A percentile compares a stretch with the other conserved stretches of the same genome.
phyloP scores from a whole-genome alignment of 2,113 vertebrate genomes.

The Myotis lucifugus region DNA sequence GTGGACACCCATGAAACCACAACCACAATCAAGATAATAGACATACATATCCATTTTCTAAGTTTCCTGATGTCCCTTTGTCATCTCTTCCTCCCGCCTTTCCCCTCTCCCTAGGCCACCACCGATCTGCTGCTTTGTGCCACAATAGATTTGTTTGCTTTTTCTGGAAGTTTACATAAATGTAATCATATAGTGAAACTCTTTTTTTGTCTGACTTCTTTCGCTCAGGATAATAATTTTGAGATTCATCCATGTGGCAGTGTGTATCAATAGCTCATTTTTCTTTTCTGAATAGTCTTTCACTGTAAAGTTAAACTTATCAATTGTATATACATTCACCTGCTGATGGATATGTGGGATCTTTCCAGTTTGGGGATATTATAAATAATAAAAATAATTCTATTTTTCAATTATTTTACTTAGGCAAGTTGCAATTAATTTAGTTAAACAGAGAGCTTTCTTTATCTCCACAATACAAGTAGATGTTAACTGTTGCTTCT shows the following conservation, averaged over 20 bases:
- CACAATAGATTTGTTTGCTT: neutral
- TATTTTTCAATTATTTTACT: neutral
- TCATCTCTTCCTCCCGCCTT: neutral
- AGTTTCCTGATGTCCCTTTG: neutral
- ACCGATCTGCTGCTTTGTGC: neutral
- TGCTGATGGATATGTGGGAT: neutral
- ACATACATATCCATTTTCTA: too few species aligned
- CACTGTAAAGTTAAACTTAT: neutral
- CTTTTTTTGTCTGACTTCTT: conserved; percentile 33
- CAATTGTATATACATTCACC: neutral
- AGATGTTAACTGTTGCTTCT: neutral
- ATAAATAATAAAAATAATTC: neutral
- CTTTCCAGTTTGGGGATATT: neutral
- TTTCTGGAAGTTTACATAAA: conserved; percentile 31
- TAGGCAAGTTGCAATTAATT: neutral
- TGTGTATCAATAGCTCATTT: neutral
- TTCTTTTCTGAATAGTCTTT: neutral
- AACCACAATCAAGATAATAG: neutral
- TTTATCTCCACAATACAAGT: neutral
- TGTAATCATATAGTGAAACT: neutral
- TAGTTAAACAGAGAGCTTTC: neutral
- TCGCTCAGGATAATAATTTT: neutral
- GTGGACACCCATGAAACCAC: neutral
- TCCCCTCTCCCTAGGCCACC: neutral
- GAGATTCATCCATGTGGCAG: neutral